Evolutionary conservation across 2,797 vertebrate species (phyloP), one percentile per base, ranked within the genome.

Genomic region (Catharus ustulatus): DNA sequence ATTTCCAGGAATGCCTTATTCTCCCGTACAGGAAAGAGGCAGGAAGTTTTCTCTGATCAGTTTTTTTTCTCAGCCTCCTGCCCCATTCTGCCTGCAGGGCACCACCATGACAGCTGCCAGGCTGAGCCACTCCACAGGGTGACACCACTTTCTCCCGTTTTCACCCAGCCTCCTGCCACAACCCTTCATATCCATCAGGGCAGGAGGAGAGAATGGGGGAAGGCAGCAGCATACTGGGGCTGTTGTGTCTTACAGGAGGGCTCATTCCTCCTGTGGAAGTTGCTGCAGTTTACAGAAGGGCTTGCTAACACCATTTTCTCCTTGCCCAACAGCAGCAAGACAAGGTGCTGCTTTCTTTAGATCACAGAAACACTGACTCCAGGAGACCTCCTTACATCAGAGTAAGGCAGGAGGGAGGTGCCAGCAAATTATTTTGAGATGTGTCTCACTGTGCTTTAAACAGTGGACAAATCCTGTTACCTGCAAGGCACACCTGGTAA

Each of bases 331-430:
- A 75, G 15, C 59, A 72, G 42, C 15, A 58, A 57, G 26, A 15
- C 30, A 58, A 46, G 30, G 51, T 36, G 19, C 40, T 62, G 67
- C 26, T 46, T 69, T 67, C 74, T 48, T 40, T 13, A 13, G 5
- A 15, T 43, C n/a, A 46, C n/a, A 77, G 40, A 7, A 73, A 76
- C 24, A 24, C 11, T 0, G 0, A 11, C 30, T 49, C 54, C 9
- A 40, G 29, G 40, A 52, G 59, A 43, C 16, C 24, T 27, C 61
- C 18, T 38, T 18, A 29, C 5, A 6, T 27, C 22, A 38, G 15
- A 38, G 15, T 5, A 43, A 54, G 9, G 22, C 63, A 42, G 17
- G 38, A 81, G 16, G 51, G 27, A 69, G 36, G 40, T 16, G 34
- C 49, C 61, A 32, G 2, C 18, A 15, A 63, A 38, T 49, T 30